phyloP scores from a whole-genome alignment of 1,140 invertebrate species.

The Grapholita molesta region DNA sequence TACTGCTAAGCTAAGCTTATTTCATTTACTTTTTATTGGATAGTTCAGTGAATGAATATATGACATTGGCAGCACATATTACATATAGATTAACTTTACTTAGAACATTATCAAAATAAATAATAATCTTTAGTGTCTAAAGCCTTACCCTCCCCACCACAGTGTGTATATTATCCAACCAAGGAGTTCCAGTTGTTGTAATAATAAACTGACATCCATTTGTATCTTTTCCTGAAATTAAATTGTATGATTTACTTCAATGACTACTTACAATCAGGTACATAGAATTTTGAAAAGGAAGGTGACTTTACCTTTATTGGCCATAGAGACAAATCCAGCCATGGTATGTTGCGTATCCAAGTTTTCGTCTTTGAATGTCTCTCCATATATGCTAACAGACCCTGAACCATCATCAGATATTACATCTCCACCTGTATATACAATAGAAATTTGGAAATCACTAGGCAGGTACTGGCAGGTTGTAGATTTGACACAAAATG shows the following conservation, averaged over 20 bases:
- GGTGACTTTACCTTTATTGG: constrained; percentile 86
- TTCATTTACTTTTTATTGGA: no score
- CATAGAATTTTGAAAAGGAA: neutral
- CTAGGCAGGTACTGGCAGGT: no score
- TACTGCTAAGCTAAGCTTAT: no score
- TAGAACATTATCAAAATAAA: constrained; percentile 21
- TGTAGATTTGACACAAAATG: no score
- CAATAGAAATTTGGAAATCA: no score
- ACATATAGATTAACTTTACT: no score
- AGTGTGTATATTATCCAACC: constrained; percentile 95
- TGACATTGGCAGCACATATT: no score
- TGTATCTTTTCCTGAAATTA: constrained; percentile 80
- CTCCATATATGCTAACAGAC: constrained; percentile 93
- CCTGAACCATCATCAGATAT: constrained; percentile 87
- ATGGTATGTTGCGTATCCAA: constrained; percentile 92
- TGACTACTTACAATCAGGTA: neutral
- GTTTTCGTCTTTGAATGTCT: constrained; percentile 96
- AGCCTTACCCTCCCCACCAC: constrained; percentile 93
- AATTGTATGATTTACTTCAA: neutral
- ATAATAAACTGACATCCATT: constrained; percentile 99
- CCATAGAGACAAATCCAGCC: constrained; percentile 97
- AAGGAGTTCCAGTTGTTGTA: constrained; percentile 91
- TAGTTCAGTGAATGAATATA: no score
- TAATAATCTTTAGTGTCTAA: no score
- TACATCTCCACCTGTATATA: constrained; percentile 86